Conservation (phyloP, 64 coral and sea anemone species). For the Pachyseris speciosa region DNA sequence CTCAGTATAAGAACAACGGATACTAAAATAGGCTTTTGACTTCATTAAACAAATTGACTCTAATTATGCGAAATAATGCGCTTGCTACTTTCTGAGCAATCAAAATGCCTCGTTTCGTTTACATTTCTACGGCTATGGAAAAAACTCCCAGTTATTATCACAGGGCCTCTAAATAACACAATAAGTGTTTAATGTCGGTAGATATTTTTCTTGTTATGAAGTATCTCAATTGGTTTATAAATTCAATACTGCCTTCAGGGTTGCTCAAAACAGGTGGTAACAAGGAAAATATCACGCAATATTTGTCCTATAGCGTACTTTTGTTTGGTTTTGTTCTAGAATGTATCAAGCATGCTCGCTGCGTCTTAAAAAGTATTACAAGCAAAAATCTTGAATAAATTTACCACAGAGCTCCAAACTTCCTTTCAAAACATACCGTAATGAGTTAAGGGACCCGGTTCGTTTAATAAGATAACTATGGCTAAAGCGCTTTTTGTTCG, state of each 20-base stretch:
- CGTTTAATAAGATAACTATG: neutral
- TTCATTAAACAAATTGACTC: constrained; percentile 27
- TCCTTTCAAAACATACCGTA: neutral
- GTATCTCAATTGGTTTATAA: neutral
- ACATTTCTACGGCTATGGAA: constrained; percentile 13
- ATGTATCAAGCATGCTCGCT: neutral
- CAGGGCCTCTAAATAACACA: neutral
- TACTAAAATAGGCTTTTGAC: constrained; percentile 16
- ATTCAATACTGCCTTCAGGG: neutral
- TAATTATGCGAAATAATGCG: constrained; percentile 38
- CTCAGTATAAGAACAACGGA: neutral
- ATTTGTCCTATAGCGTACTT: neutral
- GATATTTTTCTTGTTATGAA: neutral
- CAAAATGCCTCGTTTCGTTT: constrained; percentile 32
- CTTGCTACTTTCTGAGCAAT: constrained; percentile 1
- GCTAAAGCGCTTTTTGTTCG: neutral
- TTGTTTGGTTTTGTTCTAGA: neutral
- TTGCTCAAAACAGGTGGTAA: neutral
- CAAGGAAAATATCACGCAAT: neutral
- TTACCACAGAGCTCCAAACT: neutral
- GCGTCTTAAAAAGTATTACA: neutral
- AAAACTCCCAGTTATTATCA: neutral
- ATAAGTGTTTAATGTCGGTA: neutral
- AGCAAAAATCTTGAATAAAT: too few species aligned
- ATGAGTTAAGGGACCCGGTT: neutral